Percentiles rank a stretch among this genome's conserved stretches.
Evolutionary conservation across 2,113 vertebrate species (phyloP).

Genomic region (Upupa epops): DNA sequence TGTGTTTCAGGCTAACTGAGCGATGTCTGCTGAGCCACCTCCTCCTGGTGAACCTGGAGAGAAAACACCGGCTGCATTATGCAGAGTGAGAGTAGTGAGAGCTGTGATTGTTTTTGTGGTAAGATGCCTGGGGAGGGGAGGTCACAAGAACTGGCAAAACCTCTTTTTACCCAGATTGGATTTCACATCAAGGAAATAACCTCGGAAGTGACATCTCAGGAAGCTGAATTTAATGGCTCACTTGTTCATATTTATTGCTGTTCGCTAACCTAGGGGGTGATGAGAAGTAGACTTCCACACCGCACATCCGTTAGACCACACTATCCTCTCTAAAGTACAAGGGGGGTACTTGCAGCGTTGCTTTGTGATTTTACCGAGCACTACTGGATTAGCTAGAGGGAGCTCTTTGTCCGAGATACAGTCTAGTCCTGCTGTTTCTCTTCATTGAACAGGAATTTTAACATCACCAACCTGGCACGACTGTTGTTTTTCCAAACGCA

Average conservation of each 20-base stretch:
- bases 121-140: neutral
- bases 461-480: neutral
- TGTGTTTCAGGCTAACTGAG: rapidly evolving
- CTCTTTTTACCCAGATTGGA: neutral
- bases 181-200: neutral
- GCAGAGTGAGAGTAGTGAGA: neutral
- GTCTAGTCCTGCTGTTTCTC: neutral
- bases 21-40: neutral
- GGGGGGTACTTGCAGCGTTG: rapidly evolving
- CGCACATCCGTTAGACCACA: neutral
- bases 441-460: neutral
- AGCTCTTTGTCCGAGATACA: constrained; percentile 21
- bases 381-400: constrained; percentile 64
- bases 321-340: neutral
- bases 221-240: neutral
- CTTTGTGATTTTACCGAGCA: neutral
- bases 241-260: neutral
- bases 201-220: neutral
- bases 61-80: neutral
- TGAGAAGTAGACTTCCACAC: neutral
- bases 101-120: neutral
- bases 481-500: neutral
- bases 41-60: neutral
- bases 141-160: neutral
- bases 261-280: neutral